Evolutionary conservation across 2,113 vertebrate genomes (phyloP).

Genomic region (Coreoperca whiteheadi): DNA sequence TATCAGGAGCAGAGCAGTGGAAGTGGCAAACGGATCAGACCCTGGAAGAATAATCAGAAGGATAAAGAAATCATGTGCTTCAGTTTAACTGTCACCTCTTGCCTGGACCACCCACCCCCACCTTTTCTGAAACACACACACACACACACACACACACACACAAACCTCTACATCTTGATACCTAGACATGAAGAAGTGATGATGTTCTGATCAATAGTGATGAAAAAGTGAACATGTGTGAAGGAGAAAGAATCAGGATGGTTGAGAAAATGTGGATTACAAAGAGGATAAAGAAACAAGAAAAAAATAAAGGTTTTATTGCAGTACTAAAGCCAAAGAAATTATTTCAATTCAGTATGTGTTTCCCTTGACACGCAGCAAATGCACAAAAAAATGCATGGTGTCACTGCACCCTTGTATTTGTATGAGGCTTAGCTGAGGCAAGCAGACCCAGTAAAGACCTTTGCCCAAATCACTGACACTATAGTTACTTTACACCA

Average conservation of each 20-base stretch:
- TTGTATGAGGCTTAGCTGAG: constrained; percentile 48
- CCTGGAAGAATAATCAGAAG: constrained; percentile 7
- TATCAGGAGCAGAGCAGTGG: constrained; percentile 12
- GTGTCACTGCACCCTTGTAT: not conserved
- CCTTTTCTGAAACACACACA: not conserved
- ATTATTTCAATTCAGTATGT: not conserved
- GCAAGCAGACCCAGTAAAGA: constrained; percentile 42
- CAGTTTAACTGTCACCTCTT: constrained; percentile 51
- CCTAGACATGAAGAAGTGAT: not conserved
- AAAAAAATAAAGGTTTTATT: not conserved
- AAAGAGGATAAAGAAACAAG: not conserved
- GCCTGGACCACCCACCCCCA: not conserved
- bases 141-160: not conserved
- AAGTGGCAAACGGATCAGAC: constrained; percentile 37
- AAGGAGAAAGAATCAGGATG: not conserved
- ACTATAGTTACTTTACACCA: constrained; percentile 48
- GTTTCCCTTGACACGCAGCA: constrained; percentile 8
- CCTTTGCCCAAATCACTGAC: constrained; percentile 59
- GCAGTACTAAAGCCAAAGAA: not conserved
- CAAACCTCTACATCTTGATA: constrained; percentile 1
- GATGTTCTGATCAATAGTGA: not conserved
- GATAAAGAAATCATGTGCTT: constrained; percentile 66
- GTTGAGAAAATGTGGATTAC: not conserved
- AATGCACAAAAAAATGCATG: constrained; percentile 40
- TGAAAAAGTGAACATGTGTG: not conserved